Evolutionary conservation across 2,888 invertebrate species (phyloP).

Genomic region (Diarsia dahlii): DNA sequence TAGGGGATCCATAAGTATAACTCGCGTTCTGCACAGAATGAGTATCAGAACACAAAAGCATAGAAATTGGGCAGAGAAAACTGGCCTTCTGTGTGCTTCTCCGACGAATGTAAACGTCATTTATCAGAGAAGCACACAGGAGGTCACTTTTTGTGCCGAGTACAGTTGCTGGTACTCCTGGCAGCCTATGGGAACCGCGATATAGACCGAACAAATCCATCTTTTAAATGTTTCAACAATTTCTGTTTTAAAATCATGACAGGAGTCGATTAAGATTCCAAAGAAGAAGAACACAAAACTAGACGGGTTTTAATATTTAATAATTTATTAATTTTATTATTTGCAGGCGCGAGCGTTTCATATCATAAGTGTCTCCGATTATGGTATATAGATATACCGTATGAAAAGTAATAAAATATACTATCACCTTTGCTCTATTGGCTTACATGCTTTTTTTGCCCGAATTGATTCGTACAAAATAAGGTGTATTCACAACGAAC

Average conservation of each 20-base stretch:
- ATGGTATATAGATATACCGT: no score
- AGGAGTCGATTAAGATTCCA: neutral
- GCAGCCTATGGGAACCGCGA: neutral
- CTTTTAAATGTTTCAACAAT: neutral
- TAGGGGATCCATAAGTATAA: neutral
- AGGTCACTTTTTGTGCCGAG: neutral
- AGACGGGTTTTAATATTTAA: no score
- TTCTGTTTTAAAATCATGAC: neutral
- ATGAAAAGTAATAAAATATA: neutral
- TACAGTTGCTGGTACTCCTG: neutral
- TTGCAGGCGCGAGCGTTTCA: neutral
- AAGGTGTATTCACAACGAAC: slow-evolving; percentile 57
- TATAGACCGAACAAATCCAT: neutral
- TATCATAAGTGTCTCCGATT: no score
- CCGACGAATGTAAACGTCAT: neutral
- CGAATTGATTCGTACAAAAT: slow-evolving; percentile 19
- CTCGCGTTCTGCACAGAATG: neutral
- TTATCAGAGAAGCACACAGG: neutral
- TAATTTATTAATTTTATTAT: neutral
- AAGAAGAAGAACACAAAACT: neutral
- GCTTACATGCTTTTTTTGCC: neutral
- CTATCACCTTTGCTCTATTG: neutral
- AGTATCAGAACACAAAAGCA: no score
- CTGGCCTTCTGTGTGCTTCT: no score
- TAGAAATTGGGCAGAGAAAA: no score